These are phyloP conservation scores for honey bee (Apis mellifera) DNA, from an alignment of 1,140 invertebrate genomes.

Conservation along the genomic window Amel_HAv3.1 CM009937.2:9161501-9162000, in stretches of 20 bases:
- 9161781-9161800: slow-evolving; percentile 13
- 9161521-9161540: too few species aligned
- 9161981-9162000: slow-evolving; percentile 45
- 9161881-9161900: slow-evolving; percentile 59
- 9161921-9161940: slow-evolving; percentile 59
- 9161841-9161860: slow-evolving; percentile 40
- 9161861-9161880: slow-evolving; percentile 51
- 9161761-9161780: slow-evolving; percentile 8
- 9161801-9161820: neutral
- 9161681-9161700: neutral
- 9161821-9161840: too few species aligned
- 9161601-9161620: too few species aligned
- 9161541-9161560: too few species aligned
- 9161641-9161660: too few species aligned
- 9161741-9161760: slow-evolving; percentile 15
- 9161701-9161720: neutral
- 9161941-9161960: slow-evolving; percentile 27
- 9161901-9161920: slow-evolving; percentile 57
- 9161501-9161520: too few species aligned
- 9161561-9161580: too few species aligned
- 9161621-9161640: too few species aligned
- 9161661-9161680: neutral
- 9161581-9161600: too few species aligned
- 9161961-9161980: slow-evolving; percentile 30
- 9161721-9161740: slow-evolving; percentile 18